Evolutionary conservation across 2,888 invertebrate species (phyloP).

Genomic region (Agrenia bidenticulata): DNA sequence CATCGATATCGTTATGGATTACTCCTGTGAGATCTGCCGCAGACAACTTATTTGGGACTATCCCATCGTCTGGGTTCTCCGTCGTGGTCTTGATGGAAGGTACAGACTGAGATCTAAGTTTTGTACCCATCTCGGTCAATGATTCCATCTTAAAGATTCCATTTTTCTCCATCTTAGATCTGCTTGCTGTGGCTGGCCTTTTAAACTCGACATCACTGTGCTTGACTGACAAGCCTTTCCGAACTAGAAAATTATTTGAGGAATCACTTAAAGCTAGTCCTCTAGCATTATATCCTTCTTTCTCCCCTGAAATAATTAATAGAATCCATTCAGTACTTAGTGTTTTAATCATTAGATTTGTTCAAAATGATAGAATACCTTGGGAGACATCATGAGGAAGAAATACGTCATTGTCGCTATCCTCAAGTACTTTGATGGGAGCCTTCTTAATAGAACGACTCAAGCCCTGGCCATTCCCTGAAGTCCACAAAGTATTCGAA

Average conservation of each 20-base stretch:
- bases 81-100: background rate
- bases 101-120: background rate
- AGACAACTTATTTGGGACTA: no score
- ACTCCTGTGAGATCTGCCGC: background rate
- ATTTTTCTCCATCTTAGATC: background rate
- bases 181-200: background rate
- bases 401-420: no score
- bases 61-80: background rate
- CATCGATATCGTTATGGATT: background rate
- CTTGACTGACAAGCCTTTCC: background rate
- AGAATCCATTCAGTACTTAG: no score
- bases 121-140: background rate
- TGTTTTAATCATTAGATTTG: no score
- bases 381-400: no score
- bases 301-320: no score
- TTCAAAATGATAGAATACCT: no score
- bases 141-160: background rate
- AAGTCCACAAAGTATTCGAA: no score
- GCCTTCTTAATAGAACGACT: no score
- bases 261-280: conserved; percentile 30
- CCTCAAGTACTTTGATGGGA: no score
- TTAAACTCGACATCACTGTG: conserved; percentile 8
- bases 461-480: no score
- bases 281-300: background rate
- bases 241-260: conserved; percentile 22